Conservation (phyloP, 2,888 invertebrate genomes). For the Flabesymbios commensalis region DNA sequence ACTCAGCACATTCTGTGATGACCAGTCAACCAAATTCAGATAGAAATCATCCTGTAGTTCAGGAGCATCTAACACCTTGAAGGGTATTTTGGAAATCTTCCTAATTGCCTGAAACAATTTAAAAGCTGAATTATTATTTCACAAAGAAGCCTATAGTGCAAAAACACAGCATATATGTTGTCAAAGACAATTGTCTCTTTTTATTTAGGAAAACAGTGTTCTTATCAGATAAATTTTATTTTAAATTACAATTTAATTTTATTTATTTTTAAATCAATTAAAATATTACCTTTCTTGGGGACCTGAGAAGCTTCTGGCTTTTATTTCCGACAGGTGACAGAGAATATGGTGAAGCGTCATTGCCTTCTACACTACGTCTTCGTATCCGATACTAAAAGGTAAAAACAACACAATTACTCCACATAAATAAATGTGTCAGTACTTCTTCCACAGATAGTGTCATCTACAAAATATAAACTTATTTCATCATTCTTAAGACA, state of each 20-base stretch:
- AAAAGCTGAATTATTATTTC: not conserved
- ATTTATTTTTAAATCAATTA: not conserved
- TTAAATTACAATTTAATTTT: not conserved
- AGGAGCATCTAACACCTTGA: constrained; percentile 95
- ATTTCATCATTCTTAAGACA: too few relatives aligned
- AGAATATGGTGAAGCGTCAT: constrained; percentile 78
- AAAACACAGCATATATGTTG: not conserved
- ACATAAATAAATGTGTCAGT: too few relatives aligned
- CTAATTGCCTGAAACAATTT: constrained; percentile 73
- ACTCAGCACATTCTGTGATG: constrained; percentile 95
- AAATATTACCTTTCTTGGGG: constrained; percentile 79
- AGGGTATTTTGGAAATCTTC: constrained; percentile 97
- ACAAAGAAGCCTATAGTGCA: not conserved
- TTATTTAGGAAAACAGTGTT: not conserved
- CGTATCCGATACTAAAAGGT: constrained; percentile 62
- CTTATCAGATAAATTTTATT: not conserved
- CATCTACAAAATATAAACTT: too few relatives aligned
- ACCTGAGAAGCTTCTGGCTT: constrained; percentile 89
- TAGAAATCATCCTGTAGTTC: constrained; percentile 99
- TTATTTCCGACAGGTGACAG: constrained; percentile 93
- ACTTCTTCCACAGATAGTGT: too few relatives aligned
- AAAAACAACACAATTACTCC: constrained; percentile 26
- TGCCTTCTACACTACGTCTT: constrained; percentile 48
- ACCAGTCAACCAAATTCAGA: constrained; percentile 98
- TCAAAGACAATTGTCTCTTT: not conserved